phyloP scores from a whole-genome alignment of 1,140 invertebrate species.

The Hycleus cichorii region DNA sequence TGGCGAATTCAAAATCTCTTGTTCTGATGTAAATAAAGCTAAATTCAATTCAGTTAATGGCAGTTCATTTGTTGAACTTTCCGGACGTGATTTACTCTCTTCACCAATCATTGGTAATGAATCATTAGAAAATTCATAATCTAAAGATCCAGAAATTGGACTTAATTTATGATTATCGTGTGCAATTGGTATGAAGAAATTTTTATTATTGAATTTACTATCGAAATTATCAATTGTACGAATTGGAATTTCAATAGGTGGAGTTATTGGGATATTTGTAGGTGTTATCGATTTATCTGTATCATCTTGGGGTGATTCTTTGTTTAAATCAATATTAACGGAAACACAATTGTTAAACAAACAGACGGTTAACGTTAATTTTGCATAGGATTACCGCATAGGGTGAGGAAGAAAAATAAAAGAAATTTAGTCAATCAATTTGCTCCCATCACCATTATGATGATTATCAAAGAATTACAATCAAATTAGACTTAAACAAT shows the following conservation, averaged over 20 bases:
- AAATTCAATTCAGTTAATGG: slow-evolving; percentile 41
- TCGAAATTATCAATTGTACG: slow-evolving; percentile 14
- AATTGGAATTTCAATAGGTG: slow-evolving; percentile 21
- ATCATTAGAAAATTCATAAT: slow-evolving; percentile 30
- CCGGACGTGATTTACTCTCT: slow-evolving; percentile 10
- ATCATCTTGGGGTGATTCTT: slow-evolving; percentile 22
- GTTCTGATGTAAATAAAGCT: slow-evolving; percentile 33
- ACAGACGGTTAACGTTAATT: no score
- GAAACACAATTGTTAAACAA: slow-evolving; percentile 3
- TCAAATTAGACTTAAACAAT: no score
- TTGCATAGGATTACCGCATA: neutral
- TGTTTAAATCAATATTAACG: slow-evolving; percentile 16
- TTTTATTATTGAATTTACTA: neutral
- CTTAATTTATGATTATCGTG: slow-evolving; percentile 26
- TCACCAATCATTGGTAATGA: slow-evolving; percentile 21
- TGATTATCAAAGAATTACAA: neutral
- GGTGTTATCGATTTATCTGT: slow-evolving; percentile 28
- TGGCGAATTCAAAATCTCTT: slow-evolving; percentile 40
- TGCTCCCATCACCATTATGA: slow-evolving; percentile 18
- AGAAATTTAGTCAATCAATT: slow-evolving; percentile 26
- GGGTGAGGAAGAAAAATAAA: slow-evolving; percentile 25
- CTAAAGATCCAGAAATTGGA: slow-evolving; percentile 36
- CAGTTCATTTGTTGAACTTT: slow-evolving; percentile 44
- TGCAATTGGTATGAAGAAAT: slow-evolving; percentile 4
- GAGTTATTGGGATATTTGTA: slow-evolving; percentile 24